phyloP scores from a whole-genome alignment of 1,140 invertebrate species.

The Macrosteles quadrilineatus region DNA sequence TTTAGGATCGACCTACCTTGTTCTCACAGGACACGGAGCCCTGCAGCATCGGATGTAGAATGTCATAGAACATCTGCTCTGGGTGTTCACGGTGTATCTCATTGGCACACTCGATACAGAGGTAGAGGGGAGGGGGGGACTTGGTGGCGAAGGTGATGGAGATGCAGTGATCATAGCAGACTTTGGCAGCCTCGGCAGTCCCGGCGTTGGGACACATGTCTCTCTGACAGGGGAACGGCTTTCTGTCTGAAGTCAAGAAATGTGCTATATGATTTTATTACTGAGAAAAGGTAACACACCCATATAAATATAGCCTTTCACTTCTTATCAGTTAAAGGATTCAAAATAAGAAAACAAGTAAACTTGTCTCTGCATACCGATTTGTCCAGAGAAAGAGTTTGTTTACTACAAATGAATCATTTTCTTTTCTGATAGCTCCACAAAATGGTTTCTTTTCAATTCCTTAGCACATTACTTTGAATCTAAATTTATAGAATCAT shows the following conservation, averaged over 20 bases:
- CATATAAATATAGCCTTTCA: not conserved
- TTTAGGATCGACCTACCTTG: constrained; percentile 68
- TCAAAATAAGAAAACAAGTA: not conserved
- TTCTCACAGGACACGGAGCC: constrained; percentile 95
- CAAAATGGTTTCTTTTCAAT: too few species aligned
- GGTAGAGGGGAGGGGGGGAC: constrained; percentile 90
- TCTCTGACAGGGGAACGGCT: constrained; percentile 80
- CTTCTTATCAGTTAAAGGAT: not conserved
- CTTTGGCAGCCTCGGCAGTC: constrained; percentile 85
- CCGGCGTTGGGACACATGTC: constrained; percentile 82
- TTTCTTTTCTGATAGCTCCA: too few species aligned
- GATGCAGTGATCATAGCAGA: constrained; percentile 86
- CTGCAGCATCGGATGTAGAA: constrained; percentile 92
- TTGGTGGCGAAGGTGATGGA: constrained; percentile 79
- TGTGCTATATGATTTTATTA: too few species aligned
- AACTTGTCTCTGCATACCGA: too few species aligned
- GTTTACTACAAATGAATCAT: too few species aligned
- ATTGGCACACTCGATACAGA: constrained; percentile 96
- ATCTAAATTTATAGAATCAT: too few species aligned
- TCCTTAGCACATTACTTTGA: too few species aligned
- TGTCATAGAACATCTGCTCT: constrained; percentile 86
- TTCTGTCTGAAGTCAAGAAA: constrained; percentile 68
- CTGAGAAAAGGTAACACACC: not conserved
- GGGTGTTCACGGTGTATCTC: constrained; percentile 81
- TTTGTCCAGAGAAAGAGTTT: too few species aligned